Evolutionary conservation across 2,113 vertebrate species (phyloP).

Genomic region (Mobula hypostoma): DNA sequence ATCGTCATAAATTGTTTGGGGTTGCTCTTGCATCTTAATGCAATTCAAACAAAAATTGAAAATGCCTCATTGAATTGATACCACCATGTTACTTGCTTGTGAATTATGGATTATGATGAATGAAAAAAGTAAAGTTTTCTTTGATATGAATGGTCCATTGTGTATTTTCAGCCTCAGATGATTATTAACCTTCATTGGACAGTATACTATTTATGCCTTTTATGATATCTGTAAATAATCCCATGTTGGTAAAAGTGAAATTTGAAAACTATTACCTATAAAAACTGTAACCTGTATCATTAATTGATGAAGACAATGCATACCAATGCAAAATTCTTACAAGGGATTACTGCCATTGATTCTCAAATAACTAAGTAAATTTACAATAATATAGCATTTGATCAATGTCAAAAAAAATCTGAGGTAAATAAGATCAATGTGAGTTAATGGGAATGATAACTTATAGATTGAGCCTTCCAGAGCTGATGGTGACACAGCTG

Average conservation of each 20-base stretch:
- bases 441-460: too few relatives aligned
- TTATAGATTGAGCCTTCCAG: too few relatives aligned
- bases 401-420: neutral
- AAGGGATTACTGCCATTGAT: neutral
- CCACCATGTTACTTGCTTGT: neutral
- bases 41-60: neutral
- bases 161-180: neutral
- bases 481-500: too few relatives aligned
- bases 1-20: neutral
- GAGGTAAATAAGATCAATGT: neutral
- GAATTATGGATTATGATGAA: neutral
- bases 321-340: too few relatives aligned
- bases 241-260: too few relatives aligned
- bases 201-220: neutral
- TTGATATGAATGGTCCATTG: neutral
- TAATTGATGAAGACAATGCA: too few relatives aligned
- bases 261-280: too few relatives aligned
- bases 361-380: neutral
- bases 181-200: neutral
- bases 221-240: neutral
- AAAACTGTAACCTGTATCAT: too few relatives aligned
- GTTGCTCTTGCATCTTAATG: neutral
- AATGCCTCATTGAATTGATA: neutral
- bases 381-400: neutral
- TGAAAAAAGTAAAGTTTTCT: neutral